phyloP scores from a whole-genome alignment of 2,888 invertebrate species.

The Gryllus longicercus region DNA sequence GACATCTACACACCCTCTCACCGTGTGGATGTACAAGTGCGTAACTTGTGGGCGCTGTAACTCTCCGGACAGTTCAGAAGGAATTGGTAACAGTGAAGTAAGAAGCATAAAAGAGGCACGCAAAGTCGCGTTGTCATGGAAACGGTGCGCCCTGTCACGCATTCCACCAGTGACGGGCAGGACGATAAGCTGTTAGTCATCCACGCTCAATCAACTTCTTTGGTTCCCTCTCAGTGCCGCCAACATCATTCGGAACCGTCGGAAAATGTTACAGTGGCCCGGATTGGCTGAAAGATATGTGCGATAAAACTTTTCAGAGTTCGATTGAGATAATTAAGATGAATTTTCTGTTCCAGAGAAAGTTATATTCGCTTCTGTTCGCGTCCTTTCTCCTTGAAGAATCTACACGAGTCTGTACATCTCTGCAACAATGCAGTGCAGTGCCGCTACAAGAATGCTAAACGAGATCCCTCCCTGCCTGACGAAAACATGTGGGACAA shows the following conservation, averaged over 20 bases:
- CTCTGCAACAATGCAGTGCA: slow-evolving; percentile 92
- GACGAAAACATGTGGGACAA: slow-evolving; percentile 81
- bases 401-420: slow-evolving; percentile 90
- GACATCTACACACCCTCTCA: slow-evolving; percentile 83
- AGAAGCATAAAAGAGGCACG: not conserved
- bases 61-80: not conserved
- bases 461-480: slow-evolving; percentile 69
- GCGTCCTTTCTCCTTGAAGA: slow-evolving; percentile 77
- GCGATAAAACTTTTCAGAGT: too few relatives aligned
- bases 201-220: not conserved
- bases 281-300: too few relatives aligned
- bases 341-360: slow-evolving; percentile 56
- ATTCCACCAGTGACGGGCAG: not conserved
- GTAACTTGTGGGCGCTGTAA: slow-evolving; percentile 31
- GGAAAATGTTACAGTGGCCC: too few relatives aligned
- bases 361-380: slow-evolving; percentile 91
- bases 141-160: not conserved
- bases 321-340: too few relatives aligned
- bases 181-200: not conserved
- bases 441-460: slow-evolving; percentile 73
- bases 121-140: not conserved
- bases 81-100: not conserved
- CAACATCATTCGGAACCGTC: not conserved
- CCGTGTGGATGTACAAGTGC: slow-evolving; percentile 89
- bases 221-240: not conserved